Evolutionary conservation across 2,797 vertebrate species (phyloP), one percentile per base, ranked within the genome.

Genomic region (Myotis daubentonii): DNA sequence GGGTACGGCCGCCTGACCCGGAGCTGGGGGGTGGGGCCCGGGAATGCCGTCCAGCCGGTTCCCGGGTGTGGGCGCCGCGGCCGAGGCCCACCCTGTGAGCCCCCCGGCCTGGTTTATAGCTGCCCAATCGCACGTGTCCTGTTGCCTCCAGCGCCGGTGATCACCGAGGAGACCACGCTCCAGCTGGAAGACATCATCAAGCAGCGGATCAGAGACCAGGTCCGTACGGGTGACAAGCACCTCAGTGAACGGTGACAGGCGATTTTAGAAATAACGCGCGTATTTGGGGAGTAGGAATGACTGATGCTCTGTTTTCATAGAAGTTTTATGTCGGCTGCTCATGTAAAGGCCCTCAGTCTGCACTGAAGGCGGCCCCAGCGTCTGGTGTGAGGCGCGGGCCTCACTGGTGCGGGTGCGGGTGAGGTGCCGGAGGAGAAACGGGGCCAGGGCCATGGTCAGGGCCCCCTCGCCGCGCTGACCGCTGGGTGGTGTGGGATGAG

Each of bases 141-240:
- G 12, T 47, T 97, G 25, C 47, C 83, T 53, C 72, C 93, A 99
- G 99, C 99, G 9, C 99, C 99, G 87, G 98, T 99, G 53, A 98
- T 99, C 95, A 99, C 99, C 2, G 99, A 99, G 94, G 99, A 99
- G 98, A 99, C 99, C 44, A 99, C 99, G 8, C 97, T 99, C 76
- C 98, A 99, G 71, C 98, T 99, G 12, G 99, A 99, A 97, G 99
- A 99, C 94, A 98, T 99, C 65, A 99, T 99, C 97, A 99, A 99
- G 97, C 99, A 99, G 98, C 99, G 99, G 97, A 99, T 99, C 97
- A 98, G 99, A 98, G 99, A 99, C 97, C 99, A 99, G 99, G 99
- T 99, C 79, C 88, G 96, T 98, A 30, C 25, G 71, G 23, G 49
- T 13, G 87, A 79, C 3, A 66, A 89, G 23, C 36, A 72, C 62